Base-by-base conservation (phyloP, 2,888 invertebrate genomes). In the Idaea biselata region DNA sequence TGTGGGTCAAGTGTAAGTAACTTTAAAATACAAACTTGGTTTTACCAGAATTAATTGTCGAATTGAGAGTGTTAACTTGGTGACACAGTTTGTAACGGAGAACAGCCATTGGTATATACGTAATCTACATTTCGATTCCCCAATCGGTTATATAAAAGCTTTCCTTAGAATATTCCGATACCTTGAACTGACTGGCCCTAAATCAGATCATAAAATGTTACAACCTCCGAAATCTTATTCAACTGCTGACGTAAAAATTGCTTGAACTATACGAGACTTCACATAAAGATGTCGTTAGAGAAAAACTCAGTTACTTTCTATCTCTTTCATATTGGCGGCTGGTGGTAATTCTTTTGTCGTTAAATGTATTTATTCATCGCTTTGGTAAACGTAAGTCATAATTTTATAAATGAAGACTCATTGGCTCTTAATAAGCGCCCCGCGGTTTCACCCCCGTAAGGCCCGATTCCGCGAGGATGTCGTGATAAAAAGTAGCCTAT, bases 261-360 rank as follows among this genome's bases (percentile, higher is more conserved):
- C 63, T 68, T 55, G 60, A 59, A 72, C 69, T 75, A 75, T 73
- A 65, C 64, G 64, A 66, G 66, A 62, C 65, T 70, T 68, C 67
- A 70, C 73, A 73, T 72, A 70, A 78, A 77, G 75, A 72, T 71
- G 75, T 73, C 74, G 74, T 77, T 74, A 80, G 71, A 75, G 73
- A 74, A 79, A 77, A 71, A 72, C 73, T 68, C 75, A 71, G 75
- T 73, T 44, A 44, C 77, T 73, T 75, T 78, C 67, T 61, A 61
- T 64, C 64, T 69, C 71, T 73, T 74, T 73, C 73, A 72, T 69
- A 71, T 72, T 77, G 44, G 44, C 3, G 44, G 44, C 44, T 44
- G 44, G 75, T 73, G 75, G 63, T 69, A 66, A 74, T 74, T 74
- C 75, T 76, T 80, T 80, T 80, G 77, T 79, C 73, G 75, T 75